phyloP scores from a whole-genome alignment of 2,888 invertebrate species.

The Drosophila sordidula region DNA sequence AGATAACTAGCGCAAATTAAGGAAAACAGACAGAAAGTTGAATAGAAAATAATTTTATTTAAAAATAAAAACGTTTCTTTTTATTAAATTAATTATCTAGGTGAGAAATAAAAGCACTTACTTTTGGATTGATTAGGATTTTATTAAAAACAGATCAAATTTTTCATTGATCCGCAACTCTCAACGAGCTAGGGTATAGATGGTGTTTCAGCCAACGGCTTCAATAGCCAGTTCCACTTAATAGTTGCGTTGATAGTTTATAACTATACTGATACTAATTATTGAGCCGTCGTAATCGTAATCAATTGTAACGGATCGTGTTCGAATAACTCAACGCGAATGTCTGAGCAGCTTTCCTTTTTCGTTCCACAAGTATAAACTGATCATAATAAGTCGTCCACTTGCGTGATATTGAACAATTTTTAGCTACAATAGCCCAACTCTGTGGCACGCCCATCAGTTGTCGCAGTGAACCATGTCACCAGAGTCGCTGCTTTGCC shows the following conservation, averaged over 20 bases:
- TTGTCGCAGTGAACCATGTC: slow-evolving; percentile 71
- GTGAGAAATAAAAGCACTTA: too few relatives aligned
- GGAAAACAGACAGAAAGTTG: too few relatives aligned
- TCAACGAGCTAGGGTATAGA: not conserved
- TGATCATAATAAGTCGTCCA: slow-evolving; percentile 30
- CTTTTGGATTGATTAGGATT: too few relatives aligned
- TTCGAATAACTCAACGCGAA: slow-evolving; percentile 10
- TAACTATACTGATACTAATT: not conserved
- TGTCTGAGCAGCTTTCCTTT: slow-evolving; percentile 18
- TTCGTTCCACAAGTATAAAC: slow-evolving; percentile 9
- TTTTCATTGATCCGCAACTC: too few relatives aligned
- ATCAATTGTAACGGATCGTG: slow-evolving; percentile 9
- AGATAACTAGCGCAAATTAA: too few relatives aligned
- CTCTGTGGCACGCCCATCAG: slow-evolving; percentile 37
- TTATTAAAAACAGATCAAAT: too few relatives aligned
- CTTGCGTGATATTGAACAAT: slow-evolving; percentile 66
- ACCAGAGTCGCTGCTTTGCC: slow-evolving; percentile 29
- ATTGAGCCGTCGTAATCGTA: slow-evolving; percentile 1
- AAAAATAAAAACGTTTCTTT: too few relatives aligned
- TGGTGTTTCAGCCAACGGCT: too few relatives aligned
- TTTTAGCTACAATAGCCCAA: slow-evolving; percentile 26
- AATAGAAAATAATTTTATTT: too few relatives aligned
- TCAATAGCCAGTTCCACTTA: not conserved
- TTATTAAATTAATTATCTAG: too few relatives aligned
- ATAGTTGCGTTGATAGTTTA: not conserved